These are phyloP conservation scores for Temnothorax rugatulus DNA, from an alignment of 2,888 invertebrate species.

Conservation along the genomic window DNA sequence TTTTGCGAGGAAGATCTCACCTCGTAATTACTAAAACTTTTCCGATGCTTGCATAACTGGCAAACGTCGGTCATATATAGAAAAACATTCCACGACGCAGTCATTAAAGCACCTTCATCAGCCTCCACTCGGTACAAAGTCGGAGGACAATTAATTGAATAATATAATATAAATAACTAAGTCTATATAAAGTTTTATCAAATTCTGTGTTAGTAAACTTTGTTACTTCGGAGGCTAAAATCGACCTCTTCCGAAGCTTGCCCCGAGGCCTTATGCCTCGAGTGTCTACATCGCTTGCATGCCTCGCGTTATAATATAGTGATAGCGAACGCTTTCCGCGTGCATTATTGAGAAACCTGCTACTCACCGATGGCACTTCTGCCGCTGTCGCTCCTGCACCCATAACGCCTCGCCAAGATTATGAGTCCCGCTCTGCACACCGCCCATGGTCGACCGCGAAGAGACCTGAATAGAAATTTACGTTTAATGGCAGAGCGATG, in stretches of 20 bases:
- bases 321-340: too few relatives aligned
- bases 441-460: slow-evolving; percentile 80
- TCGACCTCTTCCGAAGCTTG: neutral
- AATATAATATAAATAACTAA: neutral
- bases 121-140: neutral
- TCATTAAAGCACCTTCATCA: neutral
- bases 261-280: neutral
- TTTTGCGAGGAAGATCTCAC: slow-evolving; percentile 11
- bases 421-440: slow-evolving; percentile 84
- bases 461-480: slow-evolving; percentile 65
- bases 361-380: slow-evolving; percentile 82
- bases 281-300: neutral
- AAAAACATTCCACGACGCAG: neutral
- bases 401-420: slow-evolving; percentile 84
- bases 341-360: neutral
- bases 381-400: slow-evolving; percentile 84
- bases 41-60: slow-evolving; percentile 8
- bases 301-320: too few relatives aligned
- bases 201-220: neutral
- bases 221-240: neutral
- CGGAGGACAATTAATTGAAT: slow-evolving; percentile 14
- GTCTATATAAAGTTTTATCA: neutral
- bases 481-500: neutral
- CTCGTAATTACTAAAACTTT: slow-evolving; percentile 32
- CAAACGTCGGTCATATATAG: neutral